phyloP scores from a whole-genome alignment of 2,888 invertebrate species.

The Ligdia adustata region DNA sequence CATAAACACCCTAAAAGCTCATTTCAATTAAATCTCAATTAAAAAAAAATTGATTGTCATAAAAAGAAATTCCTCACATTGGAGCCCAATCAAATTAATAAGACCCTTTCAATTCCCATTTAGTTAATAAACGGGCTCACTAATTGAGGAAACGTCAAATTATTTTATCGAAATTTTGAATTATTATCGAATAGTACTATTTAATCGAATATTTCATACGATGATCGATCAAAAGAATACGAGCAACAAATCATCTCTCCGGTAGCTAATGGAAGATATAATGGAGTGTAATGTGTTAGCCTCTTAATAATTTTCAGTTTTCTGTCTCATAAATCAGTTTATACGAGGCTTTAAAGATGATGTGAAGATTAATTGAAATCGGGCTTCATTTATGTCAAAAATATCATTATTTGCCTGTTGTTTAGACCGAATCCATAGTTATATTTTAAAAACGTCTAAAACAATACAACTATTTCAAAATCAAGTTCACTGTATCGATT shows the following conservation, averaged over 20 bases:
- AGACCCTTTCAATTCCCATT: constrained; percentile 10
- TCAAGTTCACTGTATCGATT: no score
- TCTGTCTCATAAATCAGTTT: constrained; percentile 19
- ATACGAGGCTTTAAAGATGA: constrained; percentile 2
- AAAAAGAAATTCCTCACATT: constrained; percentile 13
- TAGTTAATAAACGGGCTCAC: constrained; percentile 12
- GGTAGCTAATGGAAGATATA: constrained; percentile 30
- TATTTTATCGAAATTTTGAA: constrained; percentile 21
- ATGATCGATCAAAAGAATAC: constrained; percentile 27
- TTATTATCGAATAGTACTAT: constrained; percentile 4
- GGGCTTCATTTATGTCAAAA: no score
- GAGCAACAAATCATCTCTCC: constrained; percentile 36
- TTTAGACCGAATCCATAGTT: no score
- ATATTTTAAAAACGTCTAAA: no score
- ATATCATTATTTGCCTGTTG: no score
- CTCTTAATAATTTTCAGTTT: constrained; percentile 24
- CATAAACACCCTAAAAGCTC: not conserved
- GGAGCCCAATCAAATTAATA: constrained; percentile 11
- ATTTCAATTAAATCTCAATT: constrained; percentile 6
- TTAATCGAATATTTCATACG: constrained; percentile 6
- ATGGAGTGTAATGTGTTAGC: constrained; percentile 17
- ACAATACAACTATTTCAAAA: not conserved
- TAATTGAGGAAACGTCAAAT: constrained; percentile 30
- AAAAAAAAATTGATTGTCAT: constrained; percentile 10
- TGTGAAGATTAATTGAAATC: constrained; percentile 6